Evolutionary conservation across 2,113 vertebrate genomes (phyloP), one percentile per base, ranked within the genome.

Genomic region (Marcusenius ussheri): DNA sequence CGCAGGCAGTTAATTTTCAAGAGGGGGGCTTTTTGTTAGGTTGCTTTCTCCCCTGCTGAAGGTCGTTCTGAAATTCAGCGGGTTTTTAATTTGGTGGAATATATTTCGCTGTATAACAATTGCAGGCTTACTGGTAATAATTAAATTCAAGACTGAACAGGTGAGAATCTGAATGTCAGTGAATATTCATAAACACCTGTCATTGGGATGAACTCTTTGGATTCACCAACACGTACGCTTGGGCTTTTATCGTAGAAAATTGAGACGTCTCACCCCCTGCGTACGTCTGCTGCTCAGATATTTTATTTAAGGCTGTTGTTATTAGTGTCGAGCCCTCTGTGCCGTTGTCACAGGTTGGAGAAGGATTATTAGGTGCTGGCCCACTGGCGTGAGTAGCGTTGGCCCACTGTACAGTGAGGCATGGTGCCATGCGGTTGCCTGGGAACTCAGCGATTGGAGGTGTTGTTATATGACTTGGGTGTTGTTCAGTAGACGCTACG

Each of bases 111-210:
- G n/a, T 53, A 42, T 50, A 56, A 53, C n/a, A 53, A 51, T 39
- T 39, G 27, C 31, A 19, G 49, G 27, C 49, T n/a, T 27, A 56
- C 50, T 6, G 49, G 50, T 19, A 86, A 87, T 53, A 87, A 87
- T 87, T 53, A 51, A 15, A 51, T 87, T 87, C 10, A 1, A 87
- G 27, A 56, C 47, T 17, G 49, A 87, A 87, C 85, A 87, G 85
- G 85, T 87, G 50, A 35, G 50, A 5, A 50, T 56, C 24, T 87
- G 17, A 87, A 87, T 17, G 27, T 53, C 85, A 35, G 85, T 87
- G 85, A 87, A 87, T 87, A 53, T 87, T 87, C 83, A 86, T 86
- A 24, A 27, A 24, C 83, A 86, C 83, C 83, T 86, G 83, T 86
- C 83, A 50, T 86, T 5, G 62, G 24, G n/a, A 86, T 47, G 45